Percentiles rank a stretch among this genome's conserved stretches.
Evolutionary conservation across 2,797 vertebrate genomes (phyloP).

Genomic region (Arctocebus calabarensis): DNA sequence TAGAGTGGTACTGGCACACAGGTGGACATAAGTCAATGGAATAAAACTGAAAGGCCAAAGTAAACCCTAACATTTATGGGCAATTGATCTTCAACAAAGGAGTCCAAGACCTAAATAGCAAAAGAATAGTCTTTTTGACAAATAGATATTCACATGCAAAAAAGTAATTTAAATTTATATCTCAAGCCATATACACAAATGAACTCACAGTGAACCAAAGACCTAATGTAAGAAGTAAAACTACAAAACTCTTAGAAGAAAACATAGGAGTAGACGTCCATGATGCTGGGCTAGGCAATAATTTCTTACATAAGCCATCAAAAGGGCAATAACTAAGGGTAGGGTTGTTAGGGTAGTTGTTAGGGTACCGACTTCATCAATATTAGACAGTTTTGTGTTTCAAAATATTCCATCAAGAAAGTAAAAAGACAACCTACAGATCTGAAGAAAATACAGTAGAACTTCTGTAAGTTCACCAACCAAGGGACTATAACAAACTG

Average conservation of each 20-base stretch:
- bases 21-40: not conserved
- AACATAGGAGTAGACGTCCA: not conserved
- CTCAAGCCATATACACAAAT: not conserved
- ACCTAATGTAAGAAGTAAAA: not conserved
- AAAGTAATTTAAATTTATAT: not conserved
- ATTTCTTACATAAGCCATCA: not conserved
- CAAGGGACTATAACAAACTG: too few species aligned
- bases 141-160: not conserved
- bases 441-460: not conserved
- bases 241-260: not conserved
- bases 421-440: not conserved
- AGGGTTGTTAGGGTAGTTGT: too few species aligned
- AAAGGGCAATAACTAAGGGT: not conserved
- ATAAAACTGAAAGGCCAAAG: not conserved
- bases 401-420: not conserved
- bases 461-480: too few species aligned
- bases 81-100: not conserved
- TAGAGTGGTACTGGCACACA: not conserved
- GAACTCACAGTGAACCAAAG: not conserved
- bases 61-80: not conserved
- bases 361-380: not conserved
- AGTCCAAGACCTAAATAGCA: not conserved
- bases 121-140: not conserved
- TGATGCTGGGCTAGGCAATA: not conserved
- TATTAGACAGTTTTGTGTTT: not conserved